Evolutionary conservation across 1,140 invertebrate species (phyloP).

Genomic region (Temnothorax longispinosus): DNA sequence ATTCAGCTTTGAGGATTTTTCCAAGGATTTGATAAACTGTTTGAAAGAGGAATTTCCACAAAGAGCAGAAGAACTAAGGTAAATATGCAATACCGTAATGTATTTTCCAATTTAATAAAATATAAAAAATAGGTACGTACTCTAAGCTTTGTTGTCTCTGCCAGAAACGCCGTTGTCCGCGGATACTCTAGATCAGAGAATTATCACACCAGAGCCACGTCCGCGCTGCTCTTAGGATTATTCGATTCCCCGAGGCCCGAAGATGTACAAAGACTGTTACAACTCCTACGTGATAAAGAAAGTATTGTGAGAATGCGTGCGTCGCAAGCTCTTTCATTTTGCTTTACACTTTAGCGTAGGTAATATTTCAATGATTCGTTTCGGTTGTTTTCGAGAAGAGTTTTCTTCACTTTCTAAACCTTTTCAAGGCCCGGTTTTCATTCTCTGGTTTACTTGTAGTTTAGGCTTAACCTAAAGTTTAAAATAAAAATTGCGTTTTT

Average conservation of each 20-base stretch:
- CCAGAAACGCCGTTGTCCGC: conserved; percentile 79
- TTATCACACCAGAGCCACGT: conserved; percentile 75
- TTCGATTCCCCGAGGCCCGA: conserved; percentile 79
- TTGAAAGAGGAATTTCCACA: conserved; percentile 77
- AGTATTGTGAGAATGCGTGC: conserved; percentile 87
- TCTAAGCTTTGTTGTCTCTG: conserved; percentile 47
- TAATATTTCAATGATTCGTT: conserved; percentile 37
- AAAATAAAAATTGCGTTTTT: no score
- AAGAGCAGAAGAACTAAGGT: conserved; percentile 81
- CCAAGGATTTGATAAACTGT: conserved; percentile 76
- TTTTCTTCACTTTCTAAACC: conserved; percentile 9
- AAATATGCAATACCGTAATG: conserved; percentile 1
- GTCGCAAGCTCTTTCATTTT: conserved; percentile 86
- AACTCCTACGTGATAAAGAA: conserved; percentile 87
- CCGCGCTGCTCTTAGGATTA: conserved; percentile 80
- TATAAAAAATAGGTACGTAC: not conserved
- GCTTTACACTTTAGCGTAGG: conserved; percentile 72
- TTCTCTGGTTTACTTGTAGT: no score
- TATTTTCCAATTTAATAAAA: conserved; percentile 15
- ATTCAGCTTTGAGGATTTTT: conserved; percentile 75
- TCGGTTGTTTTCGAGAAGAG: conserved; percentile 28
- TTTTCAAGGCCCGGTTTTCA: not conserved
- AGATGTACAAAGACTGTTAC: conserved; percentile 86
- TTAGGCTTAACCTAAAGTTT: no score
- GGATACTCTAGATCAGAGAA: conserved; percentile 82